A percentile compares a stretch with the other conserved stretches of the same genome.
Evolutionary conservation across 2,113 vertebrate species (phyloP).

Genomic region (Amblyornis subalaris): DNA sequence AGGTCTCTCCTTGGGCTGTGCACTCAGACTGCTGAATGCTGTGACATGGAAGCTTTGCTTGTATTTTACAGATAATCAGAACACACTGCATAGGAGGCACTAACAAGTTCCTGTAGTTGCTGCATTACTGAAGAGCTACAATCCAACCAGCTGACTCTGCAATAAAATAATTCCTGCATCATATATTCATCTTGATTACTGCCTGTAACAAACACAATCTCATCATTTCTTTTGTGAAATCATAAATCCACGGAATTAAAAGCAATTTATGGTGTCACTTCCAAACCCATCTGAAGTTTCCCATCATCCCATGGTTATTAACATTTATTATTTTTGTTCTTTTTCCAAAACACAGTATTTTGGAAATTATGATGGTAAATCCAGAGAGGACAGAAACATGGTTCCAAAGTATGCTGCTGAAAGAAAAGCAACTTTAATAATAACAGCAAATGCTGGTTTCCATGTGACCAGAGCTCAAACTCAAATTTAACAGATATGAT

Average conservation of each 20-base stretch:
- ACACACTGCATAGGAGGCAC: not conserved
- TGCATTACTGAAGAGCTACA: not conserved
- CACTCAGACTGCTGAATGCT: not conserved
- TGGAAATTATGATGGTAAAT: not conserved
- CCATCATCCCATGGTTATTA: not conserved
- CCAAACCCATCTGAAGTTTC: not conserved
- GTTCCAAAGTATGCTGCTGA: not conserved
- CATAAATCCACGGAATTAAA: conserved; percentile 3
- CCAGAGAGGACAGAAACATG: not conserved
- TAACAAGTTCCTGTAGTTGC: not conserved
- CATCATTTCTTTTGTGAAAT: not conserved
- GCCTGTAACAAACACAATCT: not conserved
- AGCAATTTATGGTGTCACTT: not conserved
- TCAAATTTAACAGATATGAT: not conserved
- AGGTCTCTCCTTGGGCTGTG: not conserved
- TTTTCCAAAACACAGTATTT: conserved; percentile 7
- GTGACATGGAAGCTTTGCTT: not conserved
- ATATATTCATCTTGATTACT: not conserved
- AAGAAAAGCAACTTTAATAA: not conserved
- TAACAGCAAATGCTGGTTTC: not conserved
- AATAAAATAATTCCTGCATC: not conserved
- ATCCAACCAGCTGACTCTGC: not conserved
- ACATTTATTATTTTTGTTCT: conserved; percentile 24
- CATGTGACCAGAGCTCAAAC: not conserved
- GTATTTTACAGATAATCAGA: not conserved